Evolutionary conservation across 2,113 vertebrate species (phyloP).

Genomic region (Elephantulus edwardii): DNA sequence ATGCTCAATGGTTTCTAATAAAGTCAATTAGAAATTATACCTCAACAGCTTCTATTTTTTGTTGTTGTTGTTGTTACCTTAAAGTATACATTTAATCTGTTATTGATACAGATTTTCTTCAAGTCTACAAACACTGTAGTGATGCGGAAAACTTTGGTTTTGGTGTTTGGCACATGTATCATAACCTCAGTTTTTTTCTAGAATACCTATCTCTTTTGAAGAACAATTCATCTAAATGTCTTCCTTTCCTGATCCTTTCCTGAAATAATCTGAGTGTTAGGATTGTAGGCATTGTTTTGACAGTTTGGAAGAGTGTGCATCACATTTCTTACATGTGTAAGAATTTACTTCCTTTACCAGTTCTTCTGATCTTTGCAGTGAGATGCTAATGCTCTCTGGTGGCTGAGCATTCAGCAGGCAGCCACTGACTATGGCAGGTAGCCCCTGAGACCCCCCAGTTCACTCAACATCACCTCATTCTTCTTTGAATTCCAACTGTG

Average conservation of each 20-base stretch:
- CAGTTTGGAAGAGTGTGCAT: fast-evolving
- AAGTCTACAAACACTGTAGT: background rate
- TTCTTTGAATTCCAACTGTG: background rate
- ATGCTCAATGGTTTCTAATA: no score
- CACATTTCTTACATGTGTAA: background rate
- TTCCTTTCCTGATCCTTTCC: background rate
- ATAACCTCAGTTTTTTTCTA: background rate
- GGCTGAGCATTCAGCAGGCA: background rate
- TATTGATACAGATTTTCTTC: conserved; percentile 1
- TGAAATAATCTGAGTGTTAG: background rate
- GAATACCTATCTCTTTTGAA: background rate
- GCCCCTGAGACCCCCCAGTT: background rate
- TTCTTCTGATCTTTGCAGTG: background rate
- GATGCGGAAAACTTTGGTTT: background rate
- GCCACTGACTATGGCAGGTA: background rate
- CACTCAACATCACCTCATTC: background rate
- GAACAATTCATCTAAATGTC: background rate
- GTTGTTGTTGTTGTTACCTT: conserved; percentile 56
- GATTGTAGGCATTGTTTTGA: background rate
- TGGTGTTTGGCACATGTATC: background rate
- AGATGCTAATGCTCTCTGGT: background rate
- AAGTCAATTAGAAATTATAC: background rate
- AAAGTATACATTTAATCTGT: conserved; percentile 36
- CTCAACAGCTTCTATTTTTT: conserved; percentile 34
- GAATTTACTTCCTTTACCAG: background rate